Percentiles rank a stretch among this genome's conserved stretches.
Evolutionary conservation across 2,113 vertebrate genomes (phyloP).

Genomic region (Anthoscopus minutus): DNA sequence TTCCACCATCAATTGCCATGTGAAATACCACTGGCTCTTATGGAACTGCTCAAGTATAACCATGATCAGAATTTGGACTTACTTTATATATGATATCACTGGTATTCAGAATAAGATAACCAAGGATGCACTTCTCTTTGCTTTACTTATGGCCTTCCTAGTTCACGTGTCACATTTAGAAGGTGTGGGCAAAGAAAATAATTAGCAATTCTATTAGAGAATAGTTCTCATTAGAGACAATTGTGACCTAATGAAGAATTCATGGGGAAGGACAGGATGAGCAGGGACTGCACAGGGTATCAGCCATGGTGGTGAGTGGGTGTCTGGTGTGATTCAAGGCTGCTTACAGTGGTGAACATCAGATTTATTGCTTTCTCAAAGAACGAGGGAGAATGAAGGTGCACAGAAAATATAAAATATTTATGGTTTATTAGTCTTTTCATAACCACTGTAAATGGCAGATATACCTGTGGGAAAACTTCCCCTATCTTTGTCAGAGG

Average conservation of each 20-base stretch:
- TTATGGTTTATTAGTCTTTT: slow-evolving; percentile 6
- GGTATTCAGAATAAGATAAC: not conserved
- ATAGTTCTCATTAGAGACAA: not conserved
- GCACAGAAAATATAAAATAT: not conserved
- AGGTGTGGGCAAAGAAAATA: not conserved
- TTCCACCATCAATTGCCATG: not conserved
- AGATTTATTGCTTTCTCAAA: not conserved
- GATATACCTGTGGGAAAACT: not conserved
- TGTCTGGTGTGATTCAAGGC: not conserved
- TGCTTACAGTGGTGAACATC: not conserved
- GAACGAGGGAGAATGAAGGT: not conserved
- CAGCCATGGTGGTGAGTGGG: not conserved
- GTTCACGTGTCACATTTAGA: not conserved
- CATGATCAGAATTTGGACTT: not conserved
- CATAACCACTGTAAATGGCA: not conserved
- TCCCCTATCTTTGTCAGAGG: not conserved
- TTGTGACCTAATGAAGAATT: not conserved
- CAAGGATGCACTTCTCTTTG: not conserved
- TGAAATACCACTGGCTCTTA: not conserved
- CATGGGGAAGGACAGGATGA: not conserved
- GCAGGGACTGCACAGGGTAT: not conserved
- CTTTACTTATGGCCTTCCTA: not conserved
- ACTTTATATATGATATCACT: not conserved
- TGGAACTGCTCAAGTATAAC: not conserved
- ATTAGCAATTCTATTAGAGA: not conserved